Percentiles rank a stretch among this genome's conserved stretches.
Conservation (phyloP, 2,797 vertebrate species). For the Nyctibius grandis region DNA sequence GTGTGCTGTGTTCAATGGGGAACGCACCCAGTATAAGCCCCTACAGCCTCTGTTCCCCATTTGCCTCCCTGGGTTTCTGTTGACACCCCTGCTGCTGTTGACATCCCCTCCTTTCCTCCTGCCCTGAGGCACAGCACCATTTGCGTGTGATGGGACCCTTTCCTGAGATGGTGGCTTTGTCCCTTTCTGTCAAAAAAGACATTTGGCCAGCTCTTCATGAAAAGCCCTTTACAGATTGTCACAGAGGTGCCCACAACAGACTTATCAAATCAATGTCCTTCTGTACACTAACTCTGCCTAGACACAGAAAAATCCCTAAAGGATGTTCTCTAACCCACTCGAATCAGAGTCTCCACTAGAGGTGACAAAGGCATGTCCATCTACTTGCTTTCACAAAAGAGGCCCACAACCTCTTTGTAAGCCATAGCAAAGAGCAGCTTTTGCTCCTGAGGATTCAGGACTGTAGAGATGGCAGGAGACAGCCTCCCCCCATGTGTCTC, state of each 20-base stretch:
- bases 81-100: not conserved
- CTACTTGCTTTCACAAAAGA: not conserved
- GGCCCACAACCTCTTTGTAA: not conserved
- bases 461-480: not conserved
- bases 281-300: not conserved
- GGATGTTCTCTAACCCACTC: not conserved
- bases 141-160: not conserved
- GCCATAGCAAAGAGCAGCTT: not conserved
- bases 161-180: not conserved
- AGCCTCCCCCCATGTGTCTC: not conserved
- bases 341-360: not conserved
- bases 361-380: not conserved
- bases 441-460: not conserved
- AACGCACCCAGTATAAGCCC: accelerated
- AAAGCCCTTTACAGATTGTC: not conserved
- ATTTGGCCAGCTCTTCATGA: not conserved
- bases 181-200: not conserved
- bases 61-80: not conserved
- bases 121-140: not conserved
- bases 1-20: not conserved
- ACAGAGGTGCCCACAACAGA: not conserved
- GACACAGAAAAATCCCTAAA: not conserved
- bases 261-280: not conserved
- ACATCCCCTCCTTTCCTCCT: not conserved
- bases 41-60: not conserved